These are phyloP conservation scores for Sarcophaga caerulescens DNA, from an alignment of 2,888 invertebrate species.

Conservation along the genomic window DNA sequence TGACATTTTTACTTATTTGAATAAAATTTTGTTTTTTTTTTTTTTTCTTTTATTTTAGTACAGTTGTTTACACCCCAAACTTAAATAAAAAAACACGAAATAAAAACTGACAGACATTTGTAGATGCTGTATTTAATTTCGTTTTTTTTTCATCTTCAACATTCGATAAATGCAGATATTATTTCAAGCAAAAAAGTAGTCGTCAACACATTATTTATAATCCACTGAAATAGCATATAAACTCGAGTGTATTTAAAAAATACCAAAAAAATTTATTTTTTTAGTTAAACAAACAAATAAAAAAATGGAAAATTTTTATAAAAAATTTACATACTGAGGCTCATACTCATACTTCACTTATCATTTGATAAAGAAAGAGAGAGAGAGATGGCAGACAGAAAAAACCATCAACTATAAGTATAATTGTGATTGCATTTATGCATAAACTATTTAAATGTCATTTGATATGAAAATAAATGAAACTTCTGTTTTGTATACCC, in stretches of 20 bases:
- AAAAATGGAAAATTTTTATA: neutral
- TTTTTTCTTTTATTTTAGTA: too few species aligned
- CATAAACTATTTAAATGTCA: slow-evolving; percentile 67
- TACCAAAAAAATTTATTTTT: neutral
- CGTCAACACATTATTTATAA: slow-evolving; percentile 67
- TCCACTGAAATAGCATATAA: slow-evolving; percentile 62
- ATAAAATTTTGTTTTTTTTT: slow-evolving; percentile 24
- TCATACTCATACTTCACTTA: neutral
- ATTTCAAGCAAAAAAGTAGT: slow-evolving; percentile 45
- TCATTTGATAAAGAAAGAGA: slow-evolving; percentile 24
- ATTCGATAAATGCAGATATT: slow-evolving; percentile 23
- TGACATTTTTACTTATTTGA: slow-evolving; percentile 66
- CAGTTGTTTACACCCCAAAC: slow-evolving; percentile 46
- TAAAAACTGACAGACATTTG: too few species aligned
- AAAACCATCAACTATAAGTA: neutral
- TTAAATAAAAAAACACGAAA: neutral
- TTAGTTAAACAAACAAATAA: slow-evolving; percentile 24
- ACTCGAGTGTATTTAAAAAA: slow-evolving; percentile 19
- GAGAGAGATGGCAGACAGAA: neutral
- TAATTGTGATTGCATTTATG: slow-evolving; percentile 61
- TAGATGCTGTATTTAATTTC: too few species aligned
- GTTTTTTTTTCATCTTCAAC: too few species aligned
- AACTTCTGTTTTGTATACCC: too few species aligned
- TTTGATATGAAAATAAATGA: slow-evolving; percentile 35
- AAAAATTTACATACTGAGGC: slow-evolving; percentile 25